Percentiles rank a stretch among this genome's conserved stretches.
Evolutionary conservation across 2,888 invertebrate species (phyloP).

Genomic region (Sphaeridia pumilis): DNA sequence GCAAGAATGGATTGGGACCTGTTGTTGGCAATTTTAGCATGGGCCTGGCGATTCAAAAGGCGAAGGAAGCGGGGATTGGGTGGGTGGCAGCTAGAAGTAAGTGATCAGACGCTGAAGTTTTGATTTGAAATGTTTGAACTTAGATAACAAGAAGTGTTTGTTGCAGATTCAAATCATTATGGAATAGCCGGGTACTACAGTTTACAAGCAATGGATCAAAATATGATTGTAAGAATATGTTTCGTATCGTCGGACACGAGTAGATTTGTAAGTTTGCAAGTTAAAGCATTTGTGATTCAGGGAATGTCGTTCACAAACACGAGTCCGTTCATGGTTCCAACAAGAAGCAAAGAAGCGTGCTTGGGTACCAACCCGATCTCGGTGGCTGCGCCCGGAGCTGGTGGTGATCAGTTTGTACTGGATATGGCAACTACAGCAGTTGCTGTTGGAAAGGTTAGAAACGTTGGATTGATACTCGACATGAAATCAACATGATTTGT

Average conservation of each 20-base stretch:
- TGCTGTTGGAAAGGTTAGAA: slow-evolving; percentile 85
- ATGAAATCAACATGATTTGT: too few species aligned
- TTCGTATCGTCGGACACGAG: too few species aligned
- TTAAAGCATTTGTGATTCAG: too few species aligned
- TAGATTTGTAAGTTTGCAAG: too few species aligned
- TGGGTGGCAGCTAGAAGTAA: slow-evolving; percentile 68
- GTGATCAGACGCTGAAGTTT: slow-evolving; percentile 4
- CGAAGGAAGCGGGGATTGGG: slow-evolving; percentile 62
- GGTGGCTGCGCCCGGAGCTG: slow-evolving; percentile 59
- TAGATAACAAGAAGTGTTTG: slow-evolving; percentile 17
- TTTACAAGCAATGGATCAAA: slow-evolving; percentile 56
- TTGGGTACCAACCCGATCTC: slow-evolving; percentile 84
- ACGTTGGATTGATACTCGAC: too few species aligned
- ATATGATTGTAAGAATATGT: slow-evolving; percentile 54
- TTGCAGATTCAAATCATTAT: slow-evolving; percentile 69
- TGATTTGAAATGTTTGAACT: not conserved
- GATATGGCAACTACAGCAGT: slow-evolving; percentile 95
- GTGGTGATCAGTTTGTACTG: slow-evolving; percentile 67
- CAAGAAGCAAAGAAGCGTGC: slow-evolving; percentile 60
- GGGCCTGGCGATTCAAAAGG: slow-evolving; percentile 70
- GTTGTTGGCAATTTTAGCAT: slow-evolving; percentile 66
- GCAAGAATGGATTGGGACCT: slow-evolving; percentile 65
- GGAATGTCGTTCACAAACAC: slow-evolving; percentile 87
- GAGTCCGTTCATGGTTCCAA: slow-evolving; percentile 77
- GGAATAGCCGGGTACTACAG: slow-evolving; percentile 82